Conservation (phyloP, 2,113 vertebrate species). For the Bos javanicus region DNA sequence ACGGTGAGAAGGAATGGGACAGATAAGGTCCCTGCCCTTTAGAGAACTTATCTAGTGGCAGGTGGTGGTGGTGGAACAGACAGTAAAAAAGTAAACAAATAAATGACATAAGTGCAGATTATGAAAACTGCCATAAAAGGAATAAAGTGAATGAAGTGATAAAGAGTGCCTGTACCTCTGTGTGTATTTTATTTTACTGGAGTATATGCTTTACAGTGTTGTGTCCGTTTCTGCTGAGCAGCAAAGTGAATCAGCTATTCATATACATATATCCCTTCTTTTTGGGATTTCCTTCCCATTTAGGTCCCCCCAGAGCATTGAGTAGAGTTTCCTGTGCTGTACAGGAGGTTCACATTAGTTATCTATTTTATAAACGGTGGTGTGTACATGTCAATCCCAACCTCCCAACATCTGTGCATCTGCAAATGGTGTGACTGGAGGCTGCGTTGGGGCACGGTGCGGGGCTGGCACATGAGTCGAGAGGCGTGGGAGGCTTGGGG, state of each 20-base stretch:
- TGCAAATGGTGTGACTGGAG: background rate
- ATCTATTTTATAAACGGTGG: background rate
- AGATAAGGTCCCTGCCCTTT: background rate
- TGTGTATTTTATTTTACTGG: background rate
- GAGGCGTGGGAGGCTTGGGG: background rate
- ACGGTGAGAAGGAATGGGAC: background rate
- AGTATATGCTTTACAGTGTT: background rate
- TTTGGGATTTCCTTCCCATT: background rate
- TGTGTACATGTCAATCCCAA: background rate
- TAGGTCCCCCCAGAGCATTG: background rate
- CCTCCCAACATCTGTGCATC: background rate
- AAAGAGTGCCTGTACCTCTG: background rate
- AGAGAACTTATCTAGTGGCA: background rate
- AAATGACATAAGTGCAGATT: background rate
- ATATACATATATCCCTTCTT: background rate
- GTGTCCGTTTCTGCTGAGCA: background rate
- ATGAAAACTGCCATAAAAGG: background rate
- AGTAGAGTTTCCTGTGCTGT: background rate
- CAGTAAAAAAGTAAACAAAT: background rate
- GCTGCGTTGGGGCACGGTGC: fast-evolving
- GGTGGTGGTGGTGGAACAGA: background rate
- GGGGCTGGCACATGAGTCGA: background rate
- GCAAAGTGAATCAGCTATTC: background rate
- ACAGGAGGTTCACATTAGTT: background rate
- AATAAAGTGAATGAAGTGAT: background rate